Base-by-base conservation (phyloP, 2,113 vertebrate species). In the Antechinus stuartii region DNA sequence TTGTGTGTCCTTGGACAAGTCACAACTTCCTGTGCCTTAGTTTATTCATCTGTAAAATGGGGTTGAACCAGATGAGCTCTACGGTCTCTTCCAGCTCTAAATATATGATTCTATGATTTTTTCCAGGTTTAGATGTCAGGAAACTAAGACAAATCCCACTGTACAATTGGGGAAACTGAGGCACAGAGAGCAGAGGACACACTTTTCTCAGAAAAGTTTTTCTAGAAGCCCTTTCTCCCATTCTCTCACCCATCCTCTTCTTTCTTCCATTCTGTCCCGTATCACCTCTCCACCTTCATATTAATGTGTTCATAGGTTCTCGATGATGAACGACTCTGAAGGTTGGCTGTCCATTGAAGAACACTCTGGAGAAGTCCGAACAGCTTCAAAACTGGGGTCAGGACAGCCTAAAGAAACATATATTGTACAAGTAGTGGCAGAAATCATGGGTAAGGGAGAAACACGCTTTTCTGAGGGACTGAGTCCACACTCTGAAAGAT, bases 261-360 rank as follows among this genome's bases (percentile, higher is more conserved):
- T 93, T 30, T 4, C 54, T 47, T 30, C 23, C 46, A 35, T 3
- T 46, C 46, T 26, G 10, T 90, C 90, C 53, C 92, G 54, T 14
- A 53, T 46, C 94, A 93, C 54, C 23, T 89, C 42, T 46, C 6
- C 2, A 8, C 27, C 55, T 55, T 6, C 68, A 6, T 57, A 35
- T 93, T 94, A 90, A 50, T 92, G 96, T 94, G n/a, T 35, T 46
- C 90, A 22, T 93, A 99, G 99, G 94, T 99, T 99, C 97, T 99
- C 98, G 49, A 98, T 98, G 92, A 98, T 98, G 97, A 98, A 99
- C 1, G 98, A 99, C 97, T 98, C 99, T 26, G 98, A 98, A 94
- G 98, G 98, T 76, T 99, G 98, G 97, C 98, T 99, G 96, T 99
- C 98, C 57, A 99, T 99, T 76, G 98, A 99, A 23, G 99, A 99